Conservation (phyloP, 37 sponge, comb jelly and placozoan genomes). For the Theonella swinhoei region DNA sequence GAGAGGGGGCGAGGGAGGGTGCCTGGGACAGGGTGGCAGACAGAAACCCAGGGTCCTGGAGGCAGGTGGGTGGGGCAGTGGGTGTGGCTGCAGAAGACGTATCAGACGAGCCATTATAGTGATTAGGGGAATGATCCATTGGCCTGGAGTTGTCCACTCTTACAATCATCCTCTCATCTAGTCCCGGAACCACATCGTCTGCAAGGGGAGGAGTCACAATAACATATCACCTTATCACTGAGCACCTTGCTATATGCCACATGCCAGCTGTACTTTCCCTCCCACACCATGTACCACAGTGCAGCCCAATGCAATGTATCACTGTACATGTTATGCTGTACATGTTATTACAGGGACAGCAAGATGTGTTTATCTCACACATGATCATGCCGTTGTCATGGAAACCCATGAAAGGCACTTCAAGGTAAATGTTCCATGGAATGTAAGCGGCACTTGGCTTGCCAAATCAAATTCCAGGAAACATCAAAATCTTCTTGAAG, state of each 20-base stretch:
- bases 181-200: constrained; percentile 42
- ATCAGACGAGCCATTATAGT: neutral
- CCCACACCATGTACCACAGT: too few species aligned
- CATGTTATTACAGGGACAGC: neutral
- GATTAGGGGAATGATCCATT: neutral
- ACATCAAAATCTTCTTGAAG: too few species aligned
- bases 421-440: too few species aligned
- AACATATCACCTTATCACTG: too few species aligned
- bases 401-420: too few species aligned
- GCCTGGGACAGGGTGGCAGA: neutral
- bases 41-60: neutral
- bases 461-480: too few species aligned
- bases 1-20: neutral
- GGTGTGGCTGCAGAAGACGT: neutral
- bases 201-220: neutral
- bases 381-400: too few species aligned
- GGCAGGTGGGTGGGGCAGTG: neutral
- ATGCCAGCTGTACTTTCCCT: too few species aligned
- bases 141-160: constrained; percentile 39
- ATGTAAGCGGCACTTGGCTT: too few species aligned
- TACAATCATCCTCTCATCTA: constrained; percentile 49
- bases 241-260: too few species aligned
- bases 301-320: too few species aligned
- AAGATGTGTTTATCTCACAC: too few species aligned
- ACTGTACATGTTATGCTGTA: neutral